These are phyloP conservation scores for Heliothis peltigera DNA, from an alignment of 2,888 invertebrate genomes.

Conservation along the genomic window DNA sequence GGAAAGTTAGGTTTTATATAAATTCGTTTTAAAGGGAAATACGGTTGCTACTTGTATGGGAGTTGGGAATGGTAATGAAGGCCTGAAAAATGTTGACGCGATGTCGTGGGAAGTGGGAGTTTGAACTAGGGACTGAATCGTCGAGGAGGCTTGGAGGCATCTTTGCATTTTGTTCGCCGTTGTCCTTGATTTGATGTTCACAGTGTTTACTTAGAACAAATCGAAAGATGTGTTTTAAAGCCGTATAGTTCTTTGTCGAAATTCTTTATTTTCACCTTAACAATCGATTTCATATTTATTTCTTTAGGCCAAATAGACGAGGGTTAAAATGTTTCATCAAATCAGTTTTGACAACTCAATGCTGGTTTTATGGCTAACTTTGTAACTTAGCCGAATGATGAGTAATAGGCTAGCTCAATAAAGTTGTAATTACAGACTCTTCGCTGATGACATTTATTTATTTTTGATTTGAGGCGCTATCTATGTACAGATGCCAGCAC, in stretches of 20 bases:
- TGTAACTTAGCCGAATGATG: conserved; percentile 16
- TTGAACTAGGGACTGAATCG: conserved; percentile 3
- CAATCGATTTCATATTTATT: no score
- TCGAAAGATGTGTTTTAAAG: no score
- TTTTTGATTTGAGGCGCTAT: neutral
- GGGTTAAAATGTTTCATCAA: conserved; percentile 55
- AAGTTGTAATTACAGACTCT: conserved; percentile 1
- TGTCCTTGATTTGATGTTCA: no score
- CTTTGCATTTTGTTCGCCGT: no score
- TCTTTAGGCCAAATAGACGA: no score
- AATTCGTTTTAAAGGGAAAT: conserved; percentile 54
- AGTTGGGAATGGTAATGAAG: conserved; percentile 43
- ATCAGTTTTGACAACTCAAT: conserved; percentile 54
- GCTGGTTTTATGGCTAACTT: conserved; percentile 15
- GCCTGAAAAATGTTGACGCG: conserved; percentile 31
- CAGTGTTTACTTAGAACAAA: no score
- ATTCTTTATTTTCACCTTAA: no score
- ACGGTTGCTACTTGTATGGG: conserved; percentile 50
- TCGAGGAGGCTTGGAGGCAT: neutral
- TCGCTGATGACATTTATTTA: no score
- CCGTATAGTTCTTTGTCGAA: no score
- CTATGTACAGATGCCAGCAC: no score
- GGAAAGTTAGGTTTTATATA: conserved; percentile 59
- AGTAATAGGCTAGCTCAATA: conserved; percentile 7
- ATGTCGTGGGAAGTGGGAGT: conserved; percentile 41